phyloP scores from a whole-genome alignment of 1,140 invertebrate species.

The Trichogramma pretiosum region DNA sequence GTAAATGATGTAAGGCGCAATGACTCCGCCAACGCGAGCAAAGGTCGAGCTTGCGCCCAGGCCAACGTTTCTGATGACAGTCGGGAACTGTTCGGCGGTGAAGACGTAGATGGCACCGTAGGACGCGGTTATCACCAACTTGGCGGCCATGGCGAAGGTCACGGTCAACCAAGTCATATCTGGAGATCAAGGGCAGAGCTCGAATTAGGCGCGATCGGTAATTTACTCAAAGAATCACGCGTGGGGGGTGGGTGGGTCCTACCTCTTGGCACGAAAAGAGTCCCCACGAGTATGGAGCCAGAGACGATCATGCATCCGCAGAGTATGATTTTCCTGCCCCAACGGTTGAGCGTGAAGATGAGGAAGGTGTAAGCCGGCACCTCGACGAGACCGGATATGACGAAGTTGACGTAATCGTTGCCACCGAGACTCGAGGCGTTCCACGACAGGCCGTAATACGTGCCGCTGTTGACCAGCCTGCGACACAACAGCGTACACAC shows the following conservation, averaged over 20 bases:
- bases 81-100: constrained; percentile 76
- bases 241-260: constrained; percentile 25
- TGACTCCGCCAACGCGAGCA: constrained; percentile 67
- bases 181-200: no score
- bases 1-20: constrained; percentile 63
- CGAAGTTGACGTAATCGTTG: constrained; percentile 67
- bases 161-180: constrained; percentile 54
- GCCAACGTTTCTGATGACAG: constrained; percentile 69
- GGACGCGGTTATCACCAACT: constrained; percentile 72
- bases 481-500: no score
- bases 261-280: constrained; percentile 53
- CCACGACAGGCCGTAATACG: constrained; percentile 76
- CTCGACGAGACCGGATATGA: constrained; percentile 68
- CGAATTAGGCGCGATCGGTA: no score
- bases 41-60: constrained; percentile 69
- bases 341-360: constrained; percentile 61
- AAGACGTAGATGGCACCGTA: constrained; percentile 75
- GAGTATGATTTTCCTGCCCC: constrained; percentile 61
- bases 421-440: constrained; percentile 66
- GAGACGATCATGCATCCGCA: constrained; percentile 62
- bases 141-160: constrained; percentile 67
- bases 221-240: no score
- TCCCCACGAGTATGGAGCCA: constrained; percentile 53
- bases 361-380: constrained; percentile 65
- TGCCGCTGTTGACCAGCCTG: constrained; percentile 68